These are phyloP conservation scores for Hypercompe scribonia DNA, from an alignment of 2,888 invertebrate genomes.

Conservation along the genomic window DNA sequence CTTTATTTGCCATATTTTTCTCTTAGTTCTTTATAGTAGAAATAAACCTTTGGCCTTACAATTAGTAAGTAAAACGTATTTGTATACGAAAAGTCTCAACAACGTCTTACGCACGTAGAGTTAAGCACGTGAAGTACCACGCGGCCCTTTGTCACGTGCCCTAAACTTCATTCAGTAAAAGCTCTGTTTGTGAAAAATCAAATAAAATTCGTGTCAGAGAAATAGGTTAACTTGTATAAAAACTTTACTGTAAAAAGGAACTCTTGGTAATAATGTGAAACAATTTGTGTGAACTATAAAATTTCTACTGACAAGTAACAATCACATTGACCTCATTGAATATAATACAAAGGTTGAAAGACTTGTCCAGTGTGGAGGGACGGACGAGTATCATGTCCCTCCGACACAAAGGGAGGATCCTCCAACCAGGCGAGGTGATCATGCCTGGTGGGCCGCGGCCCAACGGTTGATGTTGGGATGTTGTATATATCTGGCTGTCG, in stretches of 20 bases:
- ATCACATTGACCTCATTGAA: neutral
- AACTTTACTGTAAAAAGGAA: neutral
- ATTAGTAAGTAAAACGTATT: neutral
- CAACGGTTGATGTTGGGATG: too few relatives aligned
- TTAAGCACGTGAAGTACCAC: neutral
- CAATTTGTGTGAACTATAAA: neutral
- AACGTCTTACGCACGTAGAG: neutral
- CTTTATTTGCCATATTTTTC: neutral
- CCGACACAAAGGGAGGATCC: too few relatives aligned
- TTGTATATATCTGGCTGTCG: too few relatives aligned
- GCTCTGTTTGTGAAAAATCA: neutral
- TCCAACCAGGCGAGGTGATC: too few relatives aligned
- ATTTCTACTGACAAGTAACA: neutral
- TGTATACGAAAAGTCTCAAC: neutral
- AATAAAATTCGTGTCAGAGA: neutral
- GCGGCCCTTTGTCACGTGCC: neutral
- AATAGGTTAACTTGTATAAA: neutral
- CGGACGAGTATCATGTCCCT: too few relatives aligned
- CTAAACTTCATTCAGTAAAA: neutral
- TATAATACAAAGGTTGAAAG: neutral
- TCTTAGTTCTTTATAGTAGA: neutral
- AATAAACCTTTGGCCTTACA: neutral
- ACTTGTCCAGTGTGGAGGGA: too few relatives aligned
- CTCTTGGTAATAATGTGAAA: neutral
- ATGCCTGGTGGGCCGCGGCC: too few relatives aligned